phyloP scores from a whole-genome alignment of 2,797 vertebrate species.

The Chrosomus eos region DNA sequence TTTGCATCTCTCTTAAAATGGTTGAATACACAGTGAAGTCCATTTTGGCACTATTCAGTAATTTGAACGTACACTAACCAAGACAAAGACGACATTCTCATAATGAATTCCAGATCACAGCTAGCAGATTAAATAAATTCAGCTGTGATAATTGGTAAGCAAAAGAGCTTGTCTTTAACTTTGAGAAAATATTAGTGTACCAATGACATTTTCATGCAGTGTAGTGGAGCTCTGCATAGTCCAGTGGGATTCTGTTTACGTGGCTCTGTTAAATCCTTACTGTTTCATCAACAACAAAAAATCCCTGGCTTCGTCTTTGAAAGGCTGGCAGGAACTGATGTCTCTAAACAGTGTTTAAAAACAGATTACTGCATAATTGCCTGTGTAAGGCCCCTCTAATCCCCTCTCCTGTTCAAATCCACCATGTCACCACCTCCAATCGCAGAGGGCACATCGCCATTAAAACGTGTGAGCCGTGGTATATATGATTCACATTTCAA shows the following conservation, averaged over 20 bases:
- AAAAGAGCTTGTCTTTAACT: constrained; percentile 36
- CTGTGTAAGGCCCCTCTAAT: constrained; percentile 63
- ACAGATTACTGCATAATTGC: constrained; percentile 66
- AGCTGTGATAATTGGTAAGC: constrained; percentile 48
- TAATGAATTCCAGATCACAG: constrained; percentile 31
- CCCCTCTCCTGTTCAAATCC: constrained; percentile 63
- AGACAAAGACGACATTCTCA: background rate
- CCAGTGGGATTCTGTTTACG: constrained; percentile 57
- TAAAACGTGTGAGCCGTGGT: constrained; percentile 42
- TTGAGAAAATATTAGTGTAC: constrained; percentile 9
- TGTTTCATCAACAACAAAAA: constrained; percentile 18
- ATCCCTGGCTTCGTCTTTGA: constrained; percentile 43
- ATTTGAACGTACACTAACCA: background rate
- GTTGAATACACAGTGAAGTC: background rate
- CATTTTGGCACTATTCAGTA: background rate
- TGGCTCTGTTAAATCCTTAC: constrained; percentile 54
- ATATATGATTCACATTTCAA: constrained; percentile 52
- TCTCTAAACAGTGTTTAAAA: constrained; percentile 65
- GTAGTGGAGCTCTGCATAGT: constrained; percentile 16
- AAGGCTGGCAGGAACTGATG: constrained; percentile 52
- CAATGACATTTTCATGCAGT: constrained; percentile 44
- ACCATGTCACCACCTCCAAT: constrained; percentile 59
- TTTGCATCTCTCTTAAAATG: background rate
- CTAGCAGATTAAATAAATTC: constrained; percentile 46
- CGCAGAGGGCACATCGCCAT: constrained; percentile 51